Conservation (phyloP, 2,888 invertebrate species). For the Calliscelio sp. region DNA sequence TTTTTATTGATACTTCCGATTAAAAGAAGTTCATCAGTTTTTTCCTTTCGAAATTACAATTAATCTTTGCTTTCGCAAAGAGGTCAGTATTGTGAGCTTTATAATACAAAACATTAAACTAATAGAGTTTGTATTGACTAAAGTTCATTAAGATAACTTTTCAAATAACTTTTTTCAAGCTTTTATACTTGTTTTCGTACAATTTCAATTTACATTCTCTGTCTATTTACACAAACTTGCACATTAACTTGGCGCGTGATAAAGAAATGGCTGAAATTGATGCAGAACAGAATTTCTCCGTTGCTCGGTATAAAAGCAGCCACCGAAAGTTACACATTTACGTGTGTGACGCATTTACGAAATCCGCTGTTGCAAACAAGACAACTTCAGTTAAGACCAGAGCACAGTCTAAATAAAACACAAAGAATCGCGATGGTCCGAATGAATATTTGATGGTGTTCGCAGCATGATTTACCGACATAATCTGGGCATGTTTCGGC, state of each 20-base stretch:
- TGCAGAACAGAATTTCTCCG: background rate
- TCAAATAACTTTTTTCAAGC: too few relatives aligned
- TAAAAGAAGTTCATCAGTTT: background rate
- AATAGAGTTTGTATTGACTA: too few relatives aligned
- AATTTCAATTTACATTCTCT: too few relatives aligned
- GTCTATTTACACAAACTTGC: background rate
- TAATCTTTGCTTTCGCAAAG: background rate
- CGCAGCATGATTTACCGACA: slow-evolving; percentile 5
- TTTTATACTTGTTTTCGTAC: too few relatives aligned
- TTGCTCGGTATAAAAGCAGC: too few relatives aligned
- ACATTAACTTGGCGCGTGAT: background rate
- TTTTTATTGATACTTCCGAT: background rate
- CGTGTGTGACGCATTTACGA: slow-evolving; percentile 1
- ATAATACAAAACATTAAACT: too few relatives aligned
- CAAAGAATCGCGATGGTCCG: slow-evolving; percentile 2
- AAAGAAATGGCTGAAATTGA: background rate
- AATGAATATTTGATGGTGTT: slow-evolving; percentile 12
- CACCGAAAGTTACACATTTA: background rate
- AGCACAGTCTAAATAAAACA: slow-evolving; percentile 29
- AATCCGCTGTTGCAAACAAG: background rate
- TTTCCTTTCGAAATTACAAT: background rate
- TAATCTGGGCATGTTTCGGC: background rate
- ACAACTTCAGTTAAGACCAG: background rate
- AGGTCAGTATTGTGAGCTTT: too few relatives aligned
- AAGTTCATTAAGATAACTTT: too few relatives aligned